Evolutionary conservation across 2,113 vertebrate genomes (phyloP).

Genomic region (Hystrix brachyura): DNA sequence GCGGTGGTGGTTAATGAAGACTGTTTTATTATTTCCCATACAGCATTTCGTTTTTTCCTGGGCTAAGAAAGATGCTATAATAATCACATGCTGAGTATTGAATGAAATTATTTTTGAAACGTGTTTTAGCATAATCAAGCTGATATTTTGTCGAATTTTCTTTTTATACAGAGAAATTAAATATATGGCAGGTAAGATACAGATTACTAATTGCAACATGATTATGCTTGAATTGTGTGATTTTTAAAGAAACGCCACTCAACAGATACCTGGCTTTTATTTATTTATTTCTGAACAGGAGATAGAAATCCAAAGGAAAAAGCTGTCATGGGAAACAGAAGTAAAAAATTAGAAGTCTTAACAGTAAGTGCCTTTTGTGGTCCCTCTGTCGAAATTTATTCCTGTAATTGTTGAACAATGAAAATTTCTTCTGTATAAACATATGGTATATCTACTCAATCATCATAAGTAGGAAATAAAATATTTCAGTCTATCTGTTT

Average conservation of each 20-base stretch:
- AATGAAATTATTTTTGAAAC: neutral
- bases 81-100: neutral
- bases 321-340: slow-evolving; percentile 65
- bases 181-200: slow-evolving; percentile 74
- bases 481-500: neutral
- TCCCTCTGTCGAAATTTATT: neutral
- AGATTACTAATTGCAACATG: neutral
- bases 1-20: neutral
- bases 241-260: slow-evolving; percentile 2
- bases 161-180: slow-evolving; percentile 73
- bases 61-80: neutral
- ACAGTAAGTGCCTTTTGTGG: slow-evolving; percentile 76
- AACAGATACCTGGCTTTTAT: slow-evolving; percentile 21
- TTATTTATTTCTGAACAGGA: slow-evolving; percentile 64
- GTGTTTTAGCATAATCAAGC: slow-evolving; percentile 34
- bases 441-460: neutral
- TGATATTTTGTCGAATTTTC: slow-evolving; percentile 73
- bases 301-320: slow-evolving; percentile 68
- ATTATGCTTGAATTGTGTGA: neutral
- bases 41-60: neutral
- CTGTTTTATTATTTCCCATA: neutral
- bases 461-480: slow-evolving; percentile 18
- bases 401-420: neutral
- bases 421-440: neutral
- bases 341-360: slow-evolving; percentile 77